Percentiles rank a stretch among this genome's conserved stretches.
Conservation (phyloP, 2,113 vertebrate genomes). For the Myiozetetes cayanensis region DNA sequence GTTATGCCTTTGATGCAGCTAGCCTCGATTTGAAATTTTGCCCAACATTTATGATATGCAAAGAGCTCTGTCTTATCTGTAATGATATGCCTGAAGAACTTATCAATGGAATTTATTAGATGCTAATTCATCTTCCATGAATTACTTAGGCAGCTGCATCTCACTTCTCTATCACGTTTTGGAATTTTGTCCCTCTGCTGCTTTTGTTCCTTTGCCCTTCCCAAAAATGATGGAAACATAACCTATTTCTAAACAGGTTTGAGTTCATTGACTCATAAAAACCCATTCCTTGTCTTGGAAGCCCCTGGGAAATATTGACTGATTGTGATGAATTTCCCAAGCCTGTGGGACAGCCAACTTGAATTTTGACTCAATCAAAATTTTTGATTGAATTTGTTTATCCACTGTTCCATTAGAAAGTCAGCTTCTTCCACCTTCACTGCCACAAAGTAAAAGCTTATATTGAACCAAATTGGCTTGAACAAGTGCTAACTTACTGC, state of each 20-base stretch:
- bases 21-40: slow-evolving; percentile 49
- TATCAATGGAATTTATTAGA: slow-evolving; percentile 51
- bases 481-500: background rate
- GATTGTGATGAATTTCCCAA: background rate
- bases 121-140: slow-evolving; percentile 17
- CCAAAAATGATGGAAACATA: background rate
- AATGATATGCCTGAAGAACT: slow-evolving; percentile 49
- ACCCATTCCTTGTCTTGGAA: background rate
- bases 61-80: slow-evolving; percentile 53
- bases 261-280: background rate
- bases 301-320: background rate
- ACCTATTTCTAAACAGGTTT: background rate
- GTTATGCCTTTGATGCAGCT: slow-evolving; percentile 48
- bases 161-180: background rate
- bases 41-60: slow-evolving; percentile 47
- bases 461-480: background rate
- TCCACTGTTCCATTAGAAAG: background rate
- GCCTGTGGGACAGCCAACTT: background rate
- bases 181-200: background rate
- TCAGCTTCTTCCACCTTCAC: background rate
- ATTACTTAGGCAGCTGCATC: background rate
- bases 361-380: background rate
- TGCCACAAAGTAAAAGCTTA: background rate
- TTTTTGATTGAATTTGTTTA: background rate
- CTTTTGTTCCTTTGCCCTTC: background rate